Evolutionary conservation across 2,888 invertebrate genomes (phyloP).

Genomic region (Exocentrus adspersus): DNA sequence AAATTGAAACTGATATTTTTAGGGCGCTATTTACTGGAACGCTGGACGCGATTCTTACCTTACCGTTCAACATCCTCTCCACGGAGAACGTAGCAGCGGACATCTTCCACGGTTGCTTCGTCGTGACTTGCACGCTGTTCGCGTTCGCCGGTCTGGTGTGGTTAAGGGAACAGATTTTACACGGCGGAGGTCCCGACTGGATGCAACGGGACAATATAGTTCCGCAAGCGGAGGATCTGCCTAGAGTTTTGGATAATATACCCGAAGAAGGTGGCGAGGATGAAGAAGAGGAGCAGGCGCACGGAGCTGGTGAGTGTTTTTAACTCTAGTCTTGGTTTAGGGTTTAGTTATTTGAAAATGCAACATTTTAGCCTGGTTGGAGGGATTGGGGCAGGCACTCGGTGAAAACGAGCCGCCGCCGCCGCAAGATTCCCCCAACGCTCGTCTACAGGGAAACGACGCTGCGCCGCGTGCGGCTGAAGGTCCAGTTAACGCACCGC

Average conservation of each 20-base stretch:
- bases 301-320: not conserved
- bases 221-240: conserved; percentile 60
- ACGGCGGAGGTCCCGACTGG: conserved; percentile 98
- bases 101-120: conserved; percentile 95
- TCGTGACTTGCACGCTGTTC: conserved; percentile 94
- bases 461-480: conserved; percentile 75
- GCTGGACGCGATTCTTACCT: conserved; percentile 83
- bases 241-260: conserved; percentile 57
- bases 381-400: not conserved
- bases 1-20: not conserved
- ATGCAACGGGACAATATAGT: conserved; percentile 78
- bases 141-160: conserved; percentile 97
- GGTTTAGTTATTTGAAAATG: too few species aligned
- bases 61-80: conserved; percentile 92
- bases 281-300: not conserved
- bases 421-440: conserved; percentile 57
- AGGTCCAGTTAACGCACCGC: not conserved
- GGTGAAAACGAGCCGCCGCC: not conserved
- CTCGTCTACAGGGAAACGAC: conserved; percentile 89
- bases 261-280: conserved; percentile 41
- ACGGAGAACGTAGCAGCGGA: conserved; percentile 93
- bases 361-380: not conserved
- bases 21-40: conserved; percentile 92
- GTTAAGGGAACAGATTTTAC: conserved; percentile 97
- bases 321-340: too few species aligned